Percentiles rank a stretch among this genome's conserved stretches.
phyloP scores from a whole-genome alignment of 2,113 vertebrate species.

The Dromas ardeola region DNA sequence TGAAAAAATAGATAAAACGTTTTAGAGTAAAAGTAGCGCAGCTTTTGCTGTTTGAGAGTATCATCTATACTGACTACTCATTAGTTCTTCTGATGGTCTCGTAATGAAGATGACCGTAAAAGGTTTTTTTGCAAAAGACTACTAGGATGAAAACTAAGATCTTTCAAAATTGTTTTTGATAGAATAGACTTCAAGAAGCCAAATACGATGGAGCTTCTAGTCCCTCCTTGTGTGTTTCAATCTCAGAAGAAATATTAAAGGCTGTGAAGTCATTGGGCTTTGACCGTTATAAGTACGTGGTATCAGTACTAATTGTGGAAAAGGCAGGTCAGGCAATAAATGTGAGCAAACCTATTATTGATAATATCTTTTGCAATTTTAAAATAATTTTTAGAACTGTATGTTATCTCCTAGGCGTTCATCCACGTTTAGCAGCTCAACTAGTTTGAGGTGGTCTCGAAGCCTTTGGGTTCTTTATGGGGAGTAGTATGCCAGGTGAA shows the following conservation, averaged over 20 bases:
- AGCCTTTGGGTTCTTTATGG: not conserved
- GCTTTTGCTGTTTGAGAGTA: not conserved
- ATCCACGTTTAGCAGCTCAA: not conserved
- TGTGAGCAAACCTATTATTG: constrained; percentile 60
- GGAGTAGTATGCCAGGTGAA: not conserved
- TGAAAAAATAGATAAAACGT: not conserved
- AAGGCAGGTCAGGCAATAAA: constrained; percentile 76
- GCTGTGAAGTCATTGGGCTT: constrained; percentile 70
- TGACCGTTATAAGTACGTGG: constrained; percentile 75
- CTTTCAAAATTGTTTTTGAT: constrained; percentile 44
- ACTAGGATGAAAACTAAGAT: not conserved
- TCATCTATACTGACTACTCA: not conserved
- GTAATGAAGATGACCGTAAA: not conserved
- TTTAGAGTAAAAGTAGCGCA: not conserved
- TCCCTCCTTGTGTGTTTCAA: constrained; percentile 59
- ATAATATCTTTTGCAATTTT: not conserved
- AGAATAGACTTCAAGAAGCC: constrained; percentile 67
- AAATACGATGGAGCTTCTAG: constrained; percentile 57
- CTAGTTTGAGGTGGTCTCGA: not conserved
- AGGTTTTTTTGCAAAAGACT: not conserved
- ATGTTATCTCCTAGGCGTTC: not conserved
- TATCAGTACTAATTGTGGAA: constrained; percentile 74
- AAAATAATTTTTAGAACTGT: not conserved
- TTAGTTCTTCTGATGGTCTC: not conserved
- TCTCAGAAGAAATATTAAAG: constrained; percentile 72